Evolutionary conservation across 2,888 invertebrate species (phyloP), one percentile per base, ranked within the genome.

Genomic region (Rhorus exstirpatorius): DNA sequence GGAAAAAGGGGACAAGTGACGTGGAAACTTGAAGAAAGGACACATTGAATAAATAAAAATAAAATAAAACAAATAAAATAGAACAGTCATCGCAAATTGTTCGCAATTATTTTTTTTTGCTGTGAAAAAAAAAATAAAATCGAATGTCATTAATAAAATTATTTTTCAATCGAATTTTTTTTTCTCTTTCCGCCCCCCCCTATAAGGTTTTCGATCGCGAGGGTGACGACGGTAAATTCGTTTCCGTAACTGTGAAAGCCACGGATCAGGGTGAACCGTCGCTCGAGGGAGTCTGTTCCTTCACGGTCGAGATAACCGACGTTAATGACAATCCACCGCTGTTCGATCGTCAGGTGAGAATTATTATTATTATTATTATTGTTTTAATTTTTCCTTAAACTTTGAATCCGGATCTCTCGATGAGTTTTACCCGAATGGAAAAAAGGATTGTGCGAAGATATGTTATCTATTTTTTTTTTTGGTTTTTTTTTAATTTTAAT

Each of bases 251-350:
- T 0, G 98, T 99, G 0, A 99, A 99, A 93, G 99, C 99, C 3
- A 98, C 98, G 0, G 99, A 99, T 95, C 97, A 99, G 92, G 99
- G 99, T n/a, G 98, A 98, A 92, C 99, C 99, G 0, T 98, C 98
- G 0, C 93, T 99, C 86, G 99, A 99, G 93, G 99, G 99, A 26
- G 99, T 99, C 86, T 99, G 99, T 93, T 99, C 99, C 6, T 99
- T 99, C 93, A 98, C 98, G 14, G 99, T 99, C 60, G 98, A 98
- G 94, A 98, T 99, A 71, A 98, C 98, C 0, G 99, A 99, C 93
- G 98, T 98, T 55, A 99, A 99, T 91, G 99, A 99, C 93, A 99
- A 99, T 93, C 98, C 98, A 6, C 98, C 98, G 7, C 94, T 98
- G 68, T 98, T 98, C 93, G 98, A 98, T 94, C 95, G 98, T 94